Evolutionary conservation across 2,888 invertebrate species (phyloP).

Genomic region (Chrysomela aeneicollis): DNA sequence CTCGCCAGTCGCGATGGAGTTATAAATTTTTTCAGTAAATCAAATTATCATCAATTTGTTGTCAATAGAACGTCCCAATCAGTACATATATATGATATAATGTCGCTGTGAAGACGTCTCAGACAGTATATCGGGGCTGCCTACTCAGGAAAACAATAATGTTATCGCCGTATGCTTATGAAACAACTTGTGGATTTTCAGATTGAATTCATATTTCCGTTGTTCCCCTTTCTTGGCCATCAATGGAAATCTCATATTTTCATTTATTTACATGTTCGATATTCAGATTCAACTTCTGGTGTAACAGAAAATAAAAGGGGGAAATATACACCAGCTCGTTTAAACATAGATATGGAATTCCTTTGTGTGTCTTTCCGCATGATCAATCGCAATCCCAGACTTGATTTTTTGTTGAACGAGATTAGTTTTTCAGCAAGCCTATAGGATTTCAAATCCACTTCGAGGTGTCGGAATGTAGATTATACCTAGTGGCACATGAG

Average conservation of each 20-base stretch:
- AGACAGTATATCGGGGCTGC: too few species aligned
- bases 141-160: too few species aligned
- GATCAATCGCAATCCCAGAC: neutral
- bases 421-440: neutral
- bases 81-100: too few species aligned
- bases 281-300: neutral
- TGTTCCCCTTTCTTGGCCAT: neutral
- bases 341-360: neutral
- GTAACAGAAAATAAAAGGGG: neutral
- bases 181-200: neutral
- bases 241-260: neutral
- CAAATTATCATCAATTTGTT: too few species aligned
- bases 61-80: too few species aligned
- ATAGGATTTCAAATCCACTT: neutral
- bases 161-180: too few species aligned
- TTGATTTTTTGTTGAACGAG: neutral
- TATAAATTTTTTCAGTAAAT: too few species aligned
- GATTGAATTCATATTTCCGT: neutral
- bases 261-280: neutral
- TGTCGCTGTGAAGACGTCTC: too few species aligned
- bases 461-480: neutral
- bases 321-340: neutral
- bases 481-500: too few species aligned
- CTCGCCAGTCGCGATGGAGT: too few species aligned
- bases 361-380: neutral